Evolutionary conservation across 2,797 vertebrate species (phyloP), one percentile per base, ranked within the genome.

Genomic region (Xerus rutilus): DNA sequence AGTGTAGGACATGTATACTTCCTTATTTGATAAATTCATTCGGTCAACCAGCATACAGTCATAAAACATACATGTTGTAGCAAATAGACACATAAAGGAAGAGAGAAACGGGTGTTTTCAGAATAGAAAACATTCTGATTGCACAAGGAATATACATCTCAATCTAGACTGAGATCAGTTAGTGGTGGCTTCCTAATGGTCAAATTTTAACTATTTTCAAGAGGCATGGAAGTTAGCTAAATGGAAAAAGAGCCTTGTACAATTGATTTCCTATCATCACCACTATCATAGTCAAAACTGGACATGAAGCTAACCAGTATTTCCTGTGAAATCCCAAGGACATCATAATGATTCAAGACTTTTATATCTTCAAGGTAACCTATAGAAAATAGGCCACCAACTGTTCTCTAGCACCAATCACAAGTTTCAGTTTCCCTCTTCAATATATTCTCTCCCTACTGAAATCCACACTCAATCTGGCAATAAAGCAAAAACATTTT

Each of bases 171-270:
- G 8, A 89, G n/a, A 23, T 52, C 67, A 88, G 45, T 78, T 83
- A 88, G 7, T 52, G 35, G 90, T 39, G 23, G 35, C 59, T 91
- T 94, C 35, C 43, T 91, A 78, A 82, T n/a, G 28, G 28, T 73
- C 54, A 92, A 95, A 86, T n/a, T 91, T 84, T 82, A 91, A 67
- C 15, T 77, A 11, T 39, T 93, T 69, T 85, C 69, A 95, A 82
- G 67, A 95, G 21, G 15, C 0, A 45, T 91, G 14, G 4, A 77
- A 82, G 73, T 72, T 49, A 93, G 25, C 21, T 32, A 96, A 74
- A 11, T 32, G 54, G 18, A 59, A 64, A 77, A 82, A 89, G 76
- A 8, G 12, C 11, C n/a, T 57, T 65, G 43, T 14, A 13, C 7
- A 49, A 81, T 23, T 23, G 6, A 65, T 18, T 64, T 18, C 43